A percentile compares a stretch with the other conserved stretches of the same genome.
Evolutionary conservation across 1,140 invertebrate species (phyloP).

Genomic region (Probaryconus sp.): DNA sequence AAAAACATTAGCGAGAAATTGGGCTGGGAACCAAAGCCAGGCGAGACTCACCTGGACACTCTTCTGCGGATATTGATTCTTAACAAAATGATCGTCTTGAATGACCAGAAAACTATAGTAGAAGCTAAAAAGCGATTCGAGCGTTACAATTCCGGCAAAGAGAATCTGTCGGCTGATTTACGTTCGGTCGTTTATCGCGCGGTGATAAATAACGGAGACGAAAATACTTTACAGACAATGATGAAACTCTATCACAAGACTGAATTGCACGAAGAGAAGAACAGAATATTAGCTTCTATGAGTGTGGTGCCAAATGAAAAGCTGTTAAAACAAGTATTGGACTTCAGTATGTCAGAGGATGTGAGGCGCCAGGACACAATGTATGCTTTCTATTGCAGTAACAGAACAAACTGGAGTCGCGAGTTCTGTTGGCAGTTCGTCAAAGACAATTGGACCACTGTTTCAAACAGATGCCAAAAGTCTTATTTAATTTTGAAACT

Average conservation of each 20-base stretch:
- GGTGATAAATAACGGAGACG: constrained; percentile 85
- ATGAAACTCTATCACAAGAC: constrained; percentile 89
- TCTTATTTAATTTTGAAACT: constrained; percentile 75
- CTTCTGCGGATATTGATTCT: constrained; percentile 89
- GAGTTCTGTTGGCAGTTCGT: constrained; percentile 80
- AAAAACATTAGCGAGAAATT: constrained; percentile 83
- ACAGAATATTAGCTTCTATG: constrained; percentile 89
- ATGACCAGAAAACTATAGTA: constrained; percentile 85
- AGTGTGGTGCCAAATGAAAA: constrained; percentile 85
- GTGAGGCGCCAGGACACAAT: constrained; percentile 94
- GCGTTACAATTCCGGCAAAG: constrained; percentile 76
- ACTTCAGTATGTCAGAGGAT: constrained; percentile 94
- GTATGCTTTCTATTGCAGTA: constrained; percentile 79
- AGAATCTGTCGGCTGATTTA: constrained; percentile 91
- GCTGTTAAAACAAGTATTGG: constrained; percentile 87
- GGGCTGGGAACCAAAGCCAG: constrained; percentile 87
- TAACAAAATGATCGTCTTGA: constrained; percentile 87
- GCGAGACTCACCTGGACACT: constrained; percentile 90
- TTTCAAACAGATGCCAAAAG: constrained; percentile 67
- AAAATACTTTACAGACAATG: constrained; percentile 79
- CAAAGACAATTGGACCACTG: constrained; percentile 79
- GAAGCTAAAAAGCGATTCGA: constrained; percentile 86
- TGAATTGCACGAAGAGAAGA: constrained; percentile 95
- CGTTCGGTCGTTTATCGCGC: constrained; percentile 92
- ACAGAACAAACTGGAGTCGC: constrained; percentile 6